Conservation (phyloP, 2,888 invertebrate species). For the Theodoxus fluviatilis region DNA sequence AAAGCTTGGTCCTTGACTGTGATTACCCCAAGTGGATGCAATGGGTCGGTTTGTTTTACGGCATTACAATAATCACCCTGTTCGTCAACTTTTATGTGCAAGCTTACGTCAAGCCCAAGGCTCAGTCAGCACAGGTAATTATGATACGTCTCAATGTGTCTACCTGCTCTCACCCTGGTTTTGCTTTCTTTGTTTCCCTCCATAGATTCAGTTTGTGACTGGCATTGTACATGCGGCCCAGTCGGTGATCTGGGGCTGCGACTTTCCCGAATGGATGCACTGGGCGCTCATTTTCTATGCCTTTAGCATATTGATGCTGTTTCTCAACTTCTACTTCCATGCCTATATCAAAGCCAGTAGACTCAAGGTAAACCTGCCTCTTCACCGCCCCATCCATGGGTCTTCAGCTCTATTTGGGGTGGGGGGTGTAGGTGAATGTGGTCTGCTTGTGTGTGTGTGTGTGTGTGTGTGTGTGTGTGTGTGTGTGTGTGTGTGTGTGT, state of each 20-base stretch:
- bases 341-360: conserved; percentile 56
- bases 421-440: no score
- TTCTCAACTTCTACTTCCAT: conserved; percentile 66
- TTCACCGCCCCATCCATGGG: no score
- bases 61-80: conserved; percentile 92
- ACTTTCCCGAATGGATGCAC: conserved; percentile 76
- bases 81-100: conserved; percentile 93
- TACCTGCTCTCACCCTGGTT: neutral
- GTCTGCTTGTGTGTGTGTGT: no score
- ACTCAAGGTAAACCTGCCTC: conserved; percentile 38
- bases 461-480: no score
- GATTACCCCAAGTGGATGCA: conserved; percentile 59
- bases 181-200: conserved; percentile 43
- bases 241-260: conserved; percentile 87
- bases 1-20: conserved; percentile 51
- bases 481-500: no score
- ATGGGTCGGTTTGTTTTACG: conserved; percentile 74
- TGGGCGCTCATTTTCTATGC: conserved; percentile 64
- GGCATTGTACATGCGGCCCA: conserved; percentile 81
- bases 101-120: conserved; percentile 71
- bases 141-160: neutral
- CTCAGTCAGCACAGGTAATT: no score
- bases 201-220: conserved; percentile 84
- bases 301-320: conserved; percentile 59
- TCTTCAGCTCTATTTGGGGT: no score